Evolutionary conservation across 2,888 invertebrate genomes (phyloP).

Genomic region (Nephrotoma guestfalica): DNA sequence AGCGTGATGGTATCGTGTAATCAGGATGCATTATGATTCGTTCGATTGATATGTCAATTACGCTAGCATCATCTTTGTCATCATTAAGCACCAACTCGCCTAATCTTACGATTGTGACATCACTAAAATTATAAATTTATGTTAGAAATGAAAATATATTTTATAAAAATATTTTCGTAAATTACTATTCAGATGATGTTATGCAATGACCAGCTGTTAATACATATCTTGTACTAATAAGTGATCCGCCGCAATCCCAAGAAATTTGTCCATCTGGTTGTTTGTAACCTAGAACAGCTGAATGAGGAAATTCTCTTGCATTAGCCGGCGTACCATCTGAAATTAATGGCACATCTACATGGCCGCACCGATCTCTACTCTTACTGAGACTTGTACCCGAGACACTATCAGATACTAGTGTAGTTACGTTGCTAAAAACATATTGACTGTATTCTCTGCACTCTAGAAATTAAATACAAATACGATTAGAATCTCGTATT

Average conservation of each 20-base stretch:
- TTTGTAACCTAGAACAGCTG: conserved; percentile 14
- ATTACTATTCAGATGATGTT: conserved; percentile 13
- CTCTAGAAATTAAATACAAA: neutral
- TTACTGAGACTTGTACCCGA: neutral
- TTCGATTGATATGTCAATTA: neutral
- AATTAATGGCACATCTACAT: neutral
- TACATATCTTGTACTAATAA: conserved; percentile 36
- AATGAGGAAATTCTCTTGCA: conserved; percentile 25
- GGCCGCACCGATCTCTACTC: neutral
- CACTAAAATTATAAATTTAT: conserved; percentile 11
- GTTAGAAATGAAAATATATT: neutral
- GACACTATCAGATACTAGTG: neutral
- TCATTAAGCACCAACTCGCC: conserved; percentile 15
- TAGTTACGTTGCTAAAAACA: neutral
- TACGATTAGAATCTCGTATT: neutral
- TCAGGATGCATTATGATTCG: neutral
- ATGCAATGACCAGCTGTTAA: conserved; percentile 42
- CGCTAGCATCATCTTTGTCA: neutral
- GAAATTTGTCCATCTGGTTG: conserved; percentile 6
- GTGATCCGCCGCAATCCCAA: conserved; percentile 38
- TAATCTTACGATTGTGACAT: conserved; percentile 12
- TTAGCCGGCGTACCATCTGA: neutral
- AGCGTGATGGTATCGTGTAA: neutral
- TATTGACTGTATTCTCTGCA: neutral
- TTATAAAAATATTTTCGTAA: neutral